phyloP scores from a whole-genome alignment of 2,113 vertebrate genomes.

The Clupea harengus region DNA sequence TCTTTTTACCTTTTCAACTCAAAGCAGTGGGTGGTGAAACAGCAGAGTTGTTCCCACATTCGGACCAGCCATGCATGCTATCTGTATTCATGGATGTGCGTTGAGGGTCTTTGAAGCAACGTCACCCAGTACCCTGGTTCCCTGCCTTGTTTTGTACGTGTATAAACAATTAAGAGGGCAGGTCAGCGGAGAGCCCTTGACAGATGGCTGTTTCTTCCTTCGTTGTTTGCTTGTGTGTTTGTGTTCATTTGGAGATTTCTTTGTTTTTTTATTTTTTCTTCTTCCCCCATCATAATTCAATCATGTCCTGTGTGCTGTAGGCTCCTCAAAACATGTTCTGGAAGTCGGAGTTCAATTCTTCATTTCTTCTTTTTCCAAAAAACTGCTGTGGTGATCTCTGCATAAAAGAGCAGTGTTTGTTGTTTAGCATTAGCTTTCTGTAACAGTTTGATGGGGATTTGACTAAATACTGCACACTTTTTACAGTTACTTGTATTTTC shows the following conservation, averaged over 20 bases:
- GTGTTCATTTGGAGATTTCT: background rate
- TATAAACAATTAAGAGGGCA: background rate
- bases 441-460: conserved; percentile 50
- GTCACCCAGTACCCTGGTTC: background rate
- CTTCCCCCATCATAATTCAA: conserved; percentile 10
- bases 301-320: background rate
- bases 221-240: background rate
- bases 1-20: background rate
- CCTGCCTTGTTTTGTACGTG: conserved; percentile 3
- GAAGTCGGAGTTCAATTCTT: background rate
- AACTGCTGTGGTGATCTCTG: background rate
- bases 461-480: conserved; percentile 56
- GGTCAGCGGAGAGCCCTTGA: conserved; percentile 30
- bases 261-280: conserved; percentile 26
- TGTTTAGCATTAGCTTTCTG: conserved; percentile 11
- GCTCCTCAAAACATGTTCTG: background rate
- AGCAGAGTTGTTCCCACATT: conserved; percentile 9
- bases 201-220: background rate
- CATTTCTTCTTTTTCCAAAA: background rate
- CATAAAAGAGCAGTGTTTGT: background rate
- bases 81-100: conserved; percentile 13
- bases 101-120: conserved; percentile 9
- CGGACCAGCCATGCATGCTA: background rate
- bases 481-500: conserved; percentile 63
- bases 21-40: conserved; percentile 22